These are phyloP conservation scores for Tragelaphus eurycerus DNA, from an alignment of 2,797 vertebrate genomes.

Conservation along the genomic window DNA sequence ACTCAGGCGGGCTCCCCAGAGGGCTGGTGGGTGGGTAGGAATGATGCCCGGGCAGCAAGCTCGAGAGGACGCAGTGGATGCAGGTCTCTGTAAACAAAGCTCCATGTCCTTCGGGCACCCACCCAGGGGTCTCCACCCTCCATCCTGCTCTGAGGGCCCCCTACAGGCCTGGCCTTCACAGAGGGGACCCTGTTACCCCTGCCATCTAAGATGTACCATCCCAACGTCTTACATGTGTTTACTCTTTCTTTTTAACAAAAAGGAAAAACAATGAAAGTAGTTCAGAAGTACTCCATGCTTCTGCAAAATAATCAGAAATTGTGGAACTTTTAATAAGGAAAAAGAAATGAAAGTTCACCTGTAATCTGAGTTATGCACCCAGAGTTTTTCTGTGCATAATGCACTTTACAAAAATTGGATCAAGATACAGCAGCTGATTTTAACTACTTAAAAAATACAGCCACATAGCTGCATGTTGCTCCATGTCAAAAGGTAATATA, in stretches of 20 bases:
- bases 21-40: neutral
- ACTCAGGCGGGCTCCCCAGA: neutral
- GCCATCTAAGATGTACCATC: neutral
- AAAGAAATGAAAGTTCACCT: neutral
- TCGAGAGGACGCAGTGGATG: neutral
- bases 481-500: neutral
- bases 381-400: neutral
- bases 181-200: neutral
- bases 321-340: neutral
- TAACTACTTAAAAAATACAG: neutral
- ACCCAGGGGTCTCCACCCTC: neutral
- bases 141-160: neutral
- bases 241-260: neutral
- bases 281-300: neutral
- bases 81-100: neutral
- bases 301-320: neutral
- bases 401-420: neutral
- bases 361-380: neutral
- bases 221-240: neutral
- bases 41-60: neutral
- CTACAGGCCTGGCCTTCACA: neutral
- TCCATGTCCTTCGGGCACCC: neutral
- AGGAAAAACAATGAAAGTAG: neutral
- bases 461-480: neutral
- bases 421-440: neutral